Conservation (phyloP, 2,113 vertebrate genomes). For the Cygnus buccinator region DNA sequence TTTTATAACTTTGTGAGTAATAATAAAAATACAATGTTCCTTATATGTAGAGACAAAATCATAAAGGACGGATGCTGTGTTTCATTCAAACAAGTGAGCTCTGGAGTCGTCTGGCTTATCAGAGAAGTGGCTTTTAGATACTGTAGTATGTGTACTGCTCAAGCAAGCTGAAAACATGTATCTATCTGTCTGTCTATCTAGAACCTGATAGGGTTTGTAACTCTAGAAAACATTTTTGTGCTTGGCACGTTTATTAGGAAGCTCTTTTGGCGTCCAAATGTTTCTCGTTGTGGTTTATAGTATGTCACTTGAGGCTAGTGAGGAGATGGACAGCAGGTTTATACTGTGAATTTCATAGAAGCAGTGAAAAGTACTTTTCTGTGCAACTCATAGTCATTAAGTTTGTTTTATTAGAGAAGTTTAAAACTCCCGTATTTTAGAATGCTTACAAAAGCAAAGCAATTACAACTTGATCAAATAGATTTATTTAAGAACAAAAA, state of each 20-base stretch:
- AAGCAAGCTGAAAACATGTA: background rate
- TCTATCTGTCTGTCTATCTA: background rate
- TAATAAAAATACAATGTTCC: background rate
- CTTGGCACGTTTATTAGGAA: background rate
- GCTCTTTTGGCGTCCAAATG: background rate
- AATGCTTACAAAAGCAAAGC: background rate
- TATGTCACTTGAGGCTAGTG: background rate
- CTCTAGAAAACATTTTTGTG: background rate
- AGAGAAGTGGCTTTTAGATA: background rate
- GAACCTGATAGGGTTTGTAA: background rate
- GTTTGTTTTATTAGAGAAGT: background rate
- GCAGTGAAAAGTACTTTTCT: background rate
- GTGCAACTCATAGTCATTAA: background rate
- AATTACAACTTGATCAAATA: background rate
- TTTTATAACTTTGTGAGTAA: background rate
- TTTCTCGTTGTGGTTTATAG: background rate
- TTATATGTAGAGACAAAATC: background rate
- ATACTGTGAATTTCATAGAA: background rate
- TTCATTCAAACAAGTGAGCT: background rate
- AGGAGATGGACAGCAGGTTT: background rate
- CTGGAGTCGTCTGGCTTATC: background rate
- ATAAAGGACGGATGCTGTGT: background rate
- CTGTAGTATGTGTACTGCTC: background rate
- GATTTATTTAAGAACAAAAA: background rate
- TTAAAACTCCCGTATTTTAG: background rate